A percentile compares a stretch with the other conserved stretches of the same genome.
phyloP scores from a whole-genome alignment of 37 sponge, comb jelly and placozoan genomes.

The Sycon ciliatum region DNA sequence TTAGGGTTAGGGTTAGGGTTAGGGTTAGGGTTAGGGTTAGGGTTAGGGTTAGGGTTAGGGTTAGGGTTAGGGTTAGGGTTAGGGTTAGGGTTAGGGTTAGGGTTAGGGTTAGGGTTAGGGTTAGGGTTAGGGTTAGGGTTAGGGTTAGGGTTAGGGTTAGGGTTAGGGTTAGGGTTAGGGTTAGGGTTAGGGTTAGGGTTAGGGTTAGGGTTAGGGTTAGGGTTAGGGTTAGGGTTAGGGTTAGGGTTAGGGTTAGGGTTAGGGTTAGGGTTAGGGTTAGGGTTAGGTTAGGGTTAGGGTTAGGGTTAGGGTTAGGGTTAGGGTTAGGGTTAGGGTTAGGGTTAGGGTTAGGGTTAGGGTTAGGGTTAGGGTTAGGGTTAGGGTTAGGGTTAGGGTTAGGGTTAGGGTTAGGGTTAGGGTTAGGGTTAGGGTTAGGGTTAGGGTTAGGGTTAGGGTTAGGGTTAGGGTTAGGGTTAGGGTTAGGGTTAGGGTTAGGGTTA shows the following conservation, averaged over 20 bases:
- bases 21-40: background rate
- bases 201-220: constrained; percentile 5
- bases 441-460: background rate
- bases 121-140: background rate
- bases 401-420: constrained; percentile 5
- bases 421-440: background rate
- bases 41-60: background rate
- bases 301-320: constrained; percentile 3
- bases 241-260: background rate
- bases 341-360: constrained; percentile 5
- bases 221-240: constrained; percentile 5
- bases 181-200: constrained; percentile 3
- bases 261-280: constrained; percentile 5
- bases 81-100: background rate
- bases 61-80: background rate
- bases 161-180: constrained; percentile 5
- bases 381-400: constrained; percentile 5
- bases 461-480: constrained; percentile 5
- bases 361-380: constrained; percentile 3
- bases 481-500: constrained; percentile 3
- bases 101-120: background rate
- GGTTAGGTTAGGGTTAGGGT: too few relatives aligned
- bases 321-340: constrained; percentile 5
- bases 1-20: background rate
- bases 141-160: constrained; percentile 5